A percentile compares a stretch with the other conserved stretches of the same genome.
Conservation (phyloP, 2,797 vertebrate genomes). For the Danio albolineatus region DNA sequence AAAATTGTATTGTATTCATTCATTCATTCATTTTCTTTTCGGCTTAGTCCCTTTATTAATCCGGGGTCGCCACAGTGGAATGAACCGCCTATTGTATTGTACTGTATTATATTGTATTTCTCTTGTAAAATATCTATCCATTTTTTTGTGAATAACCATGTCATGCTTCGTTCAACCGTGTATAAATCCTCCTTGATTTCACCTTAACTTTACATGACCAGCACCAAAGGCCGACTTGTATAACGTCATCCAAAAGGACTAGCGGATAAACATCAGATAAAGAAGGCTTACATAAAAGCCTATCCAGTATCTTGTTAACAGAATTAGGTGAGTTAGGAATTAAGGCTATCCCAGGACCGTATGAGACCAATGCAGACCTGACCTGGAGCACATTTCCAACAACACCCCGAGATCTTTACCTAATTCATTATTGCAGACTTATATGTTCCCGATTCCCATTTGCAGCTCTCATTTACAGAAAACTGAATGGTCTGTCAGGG, state of each 20-base stretch:
- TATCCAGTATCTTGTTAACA: slow-evolving; percentile 39
- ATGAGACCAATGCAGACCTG: background rate
- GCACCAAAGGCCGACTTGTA: background rate
- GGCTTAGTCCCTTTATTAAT: too few relatives aligned
- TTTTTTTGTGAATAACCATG: background rate
- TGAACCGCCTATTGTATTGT: too few relatives aligned
- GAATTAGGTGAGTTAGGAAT: slow-evolving; percentile 45
- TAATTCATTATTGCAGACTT: slow-evolving; percentile 30
- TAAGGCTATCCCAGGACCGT: slow-evolving; percentile 14
- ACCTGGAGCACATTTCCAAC: background rate
- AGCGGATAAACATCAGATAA: slow-evolving; percentile 33
- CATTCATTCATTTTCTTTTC: too few relatives aligned
- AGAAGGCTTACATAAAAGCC: slow-evolving; percentile 28
- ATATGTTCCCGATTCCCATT: background rate
- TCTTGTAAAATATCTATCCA: background rate
- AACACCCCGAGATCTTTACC: slow-evolving; percentile 4
- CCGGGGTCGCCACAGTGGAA: too few relatives aligned
- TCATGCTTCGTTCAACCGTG: background rate
- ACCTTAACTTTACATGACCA: background rate
- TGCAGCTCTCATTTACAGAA: slow-evolving; percentile 32
- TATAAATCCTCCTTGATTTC: background rate
- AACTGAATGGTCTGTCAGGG: slow-evolving; percentile 21
- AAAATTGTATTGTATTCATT: too few relatives aligned
- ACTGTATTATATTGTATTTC: background rate
- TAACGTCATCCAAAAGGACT: slow-evolving; percentile 8